These are phyloP conservation scores for Lutraria lutraria DNA, from an alignment of 2,888 invertebrate species.

Conservation along the genomic window DNA sequence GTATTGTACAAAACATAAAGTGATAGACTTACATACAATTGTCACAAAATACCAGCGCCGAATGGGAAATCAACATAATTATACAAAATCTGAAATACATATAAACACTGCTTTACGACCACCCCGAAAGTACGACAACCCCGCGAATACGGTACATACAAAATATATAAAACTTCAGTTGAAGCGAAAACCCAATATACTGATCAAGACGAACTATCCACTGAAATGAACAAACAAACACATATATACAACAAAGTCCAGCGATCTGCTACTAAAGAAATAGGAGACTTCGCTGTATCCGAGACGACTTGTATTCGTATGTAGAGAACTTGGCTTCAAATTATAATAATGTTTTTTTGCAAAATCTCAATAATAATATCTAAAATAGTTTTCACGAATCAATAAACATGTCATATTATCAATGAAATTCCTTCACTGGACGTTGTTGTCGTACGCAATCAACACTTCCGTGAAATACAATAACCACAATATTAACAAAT, in stretches of 20 bases:
- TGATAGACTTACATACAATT: not conserved
- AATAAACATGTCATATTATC: slow-evolving; percentile 15
- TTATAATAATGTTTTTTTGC: not conserved
- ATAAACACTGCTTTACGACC: too few species aligned
- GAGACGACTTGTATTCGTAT: not conserved
- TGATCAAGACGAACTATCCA: not conserved
- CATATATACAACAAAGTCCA: not conserved
- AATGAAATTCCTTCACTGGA: not conserved
- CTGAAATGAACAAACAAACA: not conserved
- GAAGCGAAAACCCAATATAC: not conserved
- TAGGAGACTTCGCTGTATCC: not conserved
- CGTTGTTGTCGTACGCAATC: not conserved
- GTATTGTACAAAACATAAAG: not conserved
- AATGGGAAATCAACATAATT: not conserved
- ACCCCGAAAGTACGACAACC: too few species aligned
- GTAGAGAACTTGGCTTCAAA: not conserved
- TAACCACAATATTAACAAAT: not conserved
- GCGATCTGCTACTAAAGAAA: not conserved
- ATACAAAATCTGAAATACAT: not conserved
- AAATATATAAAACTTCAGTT: not conserved
- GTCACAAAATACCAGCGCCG: not conserved
- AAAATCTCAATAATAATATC: not conserved
- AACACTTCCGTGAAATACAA: slow-evolving; percentile 4
- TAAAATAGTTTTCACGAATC: not conserved
- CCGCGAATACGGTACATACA: not conserved